Conservation (phyloP, 2,113 vertebrate genomes). For the Xiphophorus maculatus region DNA sequence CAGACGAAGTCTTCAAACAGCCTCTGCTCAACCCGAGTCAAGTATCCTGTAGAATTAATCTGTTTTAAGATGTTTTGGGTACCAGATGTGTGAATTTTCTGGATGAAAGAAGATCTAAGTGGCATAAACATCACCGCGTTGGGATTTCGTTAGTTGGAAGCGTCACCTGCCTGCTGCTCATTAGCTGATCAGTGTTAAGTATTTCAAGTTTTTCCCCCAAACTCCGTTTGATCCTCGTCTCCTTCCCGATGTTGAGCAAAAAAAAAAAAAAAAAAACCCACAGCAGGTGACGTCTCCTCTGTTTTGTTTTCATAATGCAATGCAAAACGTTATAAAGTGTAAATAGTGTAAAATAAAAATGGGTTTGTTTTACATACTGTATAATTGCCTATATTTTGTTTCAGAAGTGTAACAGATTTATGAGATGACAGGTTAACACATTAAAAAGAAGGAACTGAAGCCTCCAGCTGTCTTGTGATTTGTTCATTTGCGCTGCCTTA, state of each 20-base stretch:
- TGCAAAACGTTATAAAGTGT: slow-evolving; percentile 78
- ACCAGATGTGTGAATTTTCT: neutral
- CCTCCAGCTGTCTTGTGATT: slow-evolving; percentile 11
- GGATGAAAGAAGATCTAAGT: neutral
- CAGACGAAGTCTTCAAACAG: slow-evolving; percentile 15
- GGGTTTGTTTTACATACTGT: slow-evolving; percentile 85
- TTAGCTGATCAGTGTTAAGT: slow-evolving; percentile 4
- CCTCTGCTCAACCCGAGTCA: slow-evolving; percentile 3
- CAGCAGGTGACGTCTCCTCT: slow-evolving; percentile 48
- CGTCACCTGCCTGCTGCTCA: slow-evolving; percentile 1
- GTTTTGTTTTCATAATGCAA: slow-evolving; percentile 73
- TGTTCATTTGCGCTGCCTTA: slow-evolving; percentile 8
- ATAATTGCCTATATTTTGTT: slow-evolving; percentile 85
- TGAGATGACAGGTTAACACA: slow-evolving; percentile 81
- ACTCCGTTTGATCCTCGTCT: slow-evolving; percentile 16
- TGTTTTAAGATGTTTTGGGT: neutral
- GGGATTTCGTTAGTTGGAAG: neutral
- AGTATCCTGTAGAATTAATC: neutral
- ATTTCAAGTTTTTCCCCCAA: neutral
- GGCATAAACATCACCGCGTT: neutral
- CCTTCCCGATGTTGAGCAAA: slow-evolving; percentile 8
- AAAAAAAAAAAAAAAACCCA: neutral
- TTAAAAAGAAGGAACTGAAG: slow-evolving; percentile 77
- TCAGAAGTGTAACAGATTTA: slow-evolving; percentile 83
- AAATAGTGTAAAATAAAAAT: slow-evolving; percentile 87